Evolutionary conservation across 2,888 invertebrate genomes (phyloP).

Genomic region (Acrocyrtus sp.): DNA sequence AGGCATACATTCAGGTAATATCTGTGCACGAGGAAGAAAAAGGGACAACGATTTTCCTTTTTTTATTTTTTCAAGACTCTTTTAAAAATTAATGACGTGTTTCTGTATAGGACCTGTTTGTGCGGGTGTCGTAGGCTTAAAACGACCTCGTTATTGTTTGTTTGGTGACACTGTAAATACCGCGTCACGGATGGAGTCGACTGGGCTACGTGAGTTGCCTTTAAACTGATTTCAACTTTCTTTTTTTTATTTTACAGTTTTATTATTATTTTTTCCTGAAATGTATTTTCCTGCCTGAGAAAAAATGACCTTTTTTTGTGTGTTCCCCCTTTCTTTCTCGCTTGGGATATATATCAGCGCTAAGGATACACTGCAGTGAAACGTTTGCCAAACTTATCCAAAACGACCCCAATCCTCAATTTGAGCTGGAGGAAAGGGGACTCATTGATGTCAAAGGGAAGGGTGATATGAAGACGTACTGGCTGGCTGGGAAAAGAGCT

Average conservation of each 20-base stretch:
- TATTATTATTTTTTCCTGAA: not conserved
- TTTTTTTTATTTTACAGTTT: no score
- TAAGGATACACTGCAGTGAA: constrained; percentile 88
- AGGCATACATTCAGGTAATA: constrained; percentile 86
- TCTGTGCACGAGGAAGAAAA: not conserved
- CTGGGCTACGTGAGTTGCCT: constrained; percentile 76
- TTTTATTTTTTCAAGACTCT: not conserved
- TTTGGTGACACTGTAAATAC: constrained; percentile 88
- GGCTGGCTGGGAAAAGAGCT: constrained; percentile 73
- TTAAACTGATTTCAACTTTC: no score
- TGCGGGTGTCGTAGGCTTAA: constrained; percentile 90
- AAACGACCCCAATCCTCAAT: constrained; percentile 78
- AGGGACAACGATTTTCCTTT: not conserved
- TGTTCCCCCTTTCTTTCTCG: no score
- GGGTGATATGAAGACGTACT: constrained; percentile 80
- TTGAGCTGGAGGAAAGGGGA: constrained; percentile 84
- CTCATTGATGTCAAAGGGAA: constrained; percentile 90
- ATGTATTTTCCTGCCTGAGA: not conserved
- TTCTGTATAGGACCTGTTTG: constrained; percentile 82
- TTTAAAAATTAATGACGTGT: not conserved
- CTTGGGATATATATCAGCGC: constrained; percentile 71
- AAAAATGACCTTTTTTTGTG: constrained; percentile 1
- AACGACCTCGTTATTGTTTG: constrained; percentile 85
- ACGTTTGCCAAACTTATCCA: constrained; percentile 83
- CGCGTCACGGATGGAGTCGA: constrained; percentile 83